Evolutionary conservation across 2,888 invertebrate species (phyloP).

Genomic region (Tortrix viridana): DNA sequence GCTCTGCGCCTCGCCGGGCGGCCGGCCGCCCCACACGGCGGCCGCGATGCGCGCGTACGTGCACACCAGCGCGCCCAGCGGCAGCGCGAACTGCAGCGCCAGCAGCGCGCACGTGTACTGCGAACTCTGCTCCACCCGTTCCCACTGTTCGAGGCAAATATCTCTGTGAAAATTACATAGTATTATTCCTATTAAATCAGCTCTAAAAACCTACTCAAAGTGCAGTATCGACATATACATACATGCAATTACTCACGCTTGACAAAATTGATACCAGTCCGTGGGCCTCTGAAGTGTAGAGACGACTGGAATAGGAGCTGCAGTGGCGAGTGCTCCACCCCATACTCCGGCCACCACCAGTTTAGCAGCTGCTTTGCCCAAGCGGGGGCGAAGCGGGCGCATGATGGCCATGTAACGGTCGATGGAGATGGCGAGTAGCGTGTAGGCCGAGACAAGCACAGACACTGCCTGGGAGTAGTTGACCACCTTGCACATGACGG

Average conservation of each 20-base stretch:
- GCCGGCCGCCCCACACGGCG: conserved; percentile 93
- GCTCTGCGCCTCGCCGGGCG: conserved; percentile 95
- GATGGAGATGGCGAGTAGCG: conserved; percentile 94
- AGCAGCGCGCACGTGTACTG: conserved; percentile 91
- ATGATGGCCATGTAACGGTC: conserved; percentile 96
- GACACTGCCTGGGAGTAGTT: conserved; percentile 92
- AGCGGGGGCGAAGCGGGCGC: conserved; percentile 92
- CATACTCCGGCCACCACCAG: conserved; percentile 89
- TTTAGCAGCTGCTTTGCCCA: conserved; percentile 88
- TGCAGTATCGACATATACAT: conserved; percentile 27
- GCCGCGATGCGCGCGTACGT: conserved; percentile 94
- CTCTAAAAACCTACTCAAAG: neutral
- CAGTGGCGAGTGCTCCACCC: conserved; percentile 90
- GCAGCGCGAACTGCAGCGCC: conserved; percentile 93
- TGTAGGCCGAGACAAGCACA: conserved; percentile 94
- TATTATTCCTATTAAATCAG: conserved; percentile 21
- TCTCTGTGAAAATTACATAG: conserved; percentile 79
- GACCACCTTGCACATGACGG: conserved; percentile 91
- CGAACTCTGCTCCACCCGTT: conserved; percentile 84
- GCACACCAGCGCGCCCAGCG: conserved; percentile 90
- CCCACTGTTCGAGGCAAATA: conserved; percentile 90
- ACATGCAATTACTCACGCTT: conserved; percentile 82
- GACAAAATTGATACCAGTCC: conserved; percentile 85
- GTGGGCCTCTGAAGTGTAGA: conserved; percentile 87
- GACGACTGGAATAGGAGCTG: conserved; percentile 92